Evolutionary conservation across 1,140 invertebrate species (phyloP), one percentile per base, ranked within the genome.

Genomic region (Hormaphis cornu): DNA sequence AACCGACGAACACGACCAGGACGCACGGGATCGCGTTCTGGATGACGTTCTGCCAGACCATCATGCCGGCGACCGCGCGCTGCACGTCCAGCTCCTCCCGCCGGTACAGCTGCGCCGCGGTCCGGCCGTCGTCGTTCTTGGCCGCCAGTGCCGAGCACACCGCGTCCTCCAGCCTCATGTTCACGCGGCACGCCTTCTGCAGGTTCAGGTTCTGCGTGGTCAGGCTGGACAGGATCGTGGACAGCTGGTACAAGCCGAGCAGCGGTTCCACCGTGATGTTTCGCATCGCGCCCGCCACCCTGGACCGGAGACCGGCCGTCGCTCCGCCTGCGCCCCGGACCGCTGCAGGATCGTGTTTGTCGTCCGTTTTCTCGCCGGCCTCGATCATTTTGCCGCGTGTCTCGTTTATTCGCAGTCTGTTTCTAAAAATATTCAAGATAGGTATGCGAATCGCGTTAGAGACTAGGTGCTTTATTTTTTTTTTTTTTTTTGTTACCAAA

Each of bases 11-110:
- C 72, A 90, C 80, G 48, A 89, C 84, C 63, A 90, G 78, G 12
- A 88, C 78, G 42, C 87, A 86, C 20, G 88, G 88, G 7, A 90
- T 77, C 22, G 84, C 81, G 70, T 85, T 86, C 77, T 89, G 87
- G 28, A 90, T 77, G n/a, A 88, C 83, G 12, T 87, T 88, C 75
- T 89, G 89, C 88, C 88, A 90, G 3, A 87, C 83, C 44, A 83
- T 85, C 81, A 89, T 88, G 0, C 83, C 82, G 0, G 88, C 87
- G 1, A 89, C 86, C 71, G 88, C 77, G 71, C 85, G 84, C 74
- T 89, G 87, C 0, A 88, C 87, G 9, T 84, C 83, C 71, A 83
- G 81, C 76, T 89, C 88, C 77, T 89, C 84, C 1, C 78, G 74
- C 20, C 84, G 86, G 52, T 84, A 87, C 72, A 87, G 87, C 37